Base-by-base conservation (phyloP, 30 jellyfish, hydroid and myxozoan species). In the Rhopilema esculentum region DNA sequence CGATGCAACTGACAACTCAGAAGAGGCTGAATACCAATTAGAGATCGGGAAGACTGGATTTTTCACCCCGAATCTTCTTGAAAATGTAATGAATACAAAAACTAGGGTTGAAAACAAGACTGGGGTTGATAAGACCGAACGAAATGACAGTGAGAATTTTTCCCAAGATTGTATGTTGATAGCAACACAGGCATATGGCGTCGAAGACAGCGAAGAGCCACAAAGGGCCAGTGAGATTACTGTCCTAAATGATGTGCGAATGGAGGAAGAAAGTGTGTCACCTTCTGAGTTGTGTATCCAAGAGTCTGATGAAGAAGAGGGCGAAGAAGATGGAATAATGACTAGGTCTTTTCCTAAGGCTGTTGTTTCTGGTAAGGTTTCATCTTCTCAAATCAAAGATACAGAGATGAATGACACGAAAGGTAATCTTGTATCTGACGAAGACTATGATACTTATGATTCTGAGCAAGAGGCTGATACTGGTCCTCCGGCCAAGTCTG, bases 141-240 rank as follows among this genome's bases (percentile, higher is more conserved):
- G 70, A 6, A n/a, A 48, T 29, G 23, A 31, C 0, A 17, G 32
- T 8, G 70, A 19, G 18, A 20, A 8, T 23, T 1, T 20, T 26
- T 74, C 73, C 33, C 85, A 74, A 70, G 85, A 74, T 16, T 74
- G 52, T 21, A 74, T 74, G 72, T 23, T 74, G 50, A 51, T 74
- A 53, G 71, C 85, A 18, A 74, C 85, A 49, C 85, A 74, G 33
- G 85, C 85, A 19, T 74, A 74, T 31, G 85, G 85, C 27, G n/a
- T 74, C 26, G 27, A 18, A 28, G 85, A 74, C 40, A 74, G 85
- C 51, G 85, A 74, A 0, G 22, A 9, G 1, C 57, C 6, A 40
- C 57, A 40, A 6, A 12, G 57, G 57, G 12, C 12, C 57, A 40
- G 57, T 40, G 57, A 40, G 6, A 2, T 12, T 6, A 40, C 12